Base-by-base conservation (phyloP, 2,797 vertebrate genomes). In the Phoebastria nigripes region DNA sequence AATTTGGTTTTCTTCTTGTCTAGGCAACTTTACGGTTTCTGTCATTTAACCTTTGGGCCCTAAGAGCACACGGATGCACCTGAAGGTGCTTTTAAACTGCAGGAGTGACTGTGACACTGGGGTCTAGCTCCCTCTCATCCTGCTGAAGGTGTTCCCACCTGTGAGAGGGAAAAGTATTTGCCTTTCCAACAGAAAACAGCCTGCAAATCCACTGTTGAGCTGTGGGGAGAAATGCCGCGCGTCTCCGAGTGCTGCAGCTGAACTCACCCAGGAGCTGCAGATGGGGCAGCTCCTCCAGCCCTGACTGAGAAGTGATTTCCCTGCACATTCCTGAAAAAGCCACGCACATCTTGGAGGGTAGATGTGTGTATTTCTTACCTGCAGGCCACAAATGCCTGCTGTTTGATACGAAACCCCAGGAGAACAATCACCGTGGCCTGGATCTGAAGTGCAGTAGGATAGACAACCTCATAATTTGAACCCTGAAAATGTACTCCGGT, bases 351-450 rank as follows among this genome's bases (percentile, higher is more conserved):
- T 37, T 28, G 8, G 28, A 72, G 3, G 6, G 7, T 7, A 72
- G n/a, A 47, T 42, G 8, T 35, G 20, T 44, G 21, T 66, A 12
- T 42, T 58, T 55, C 42, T 54, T 59, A 59, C 55, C 42, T 66
- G 21, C 10, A 66, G 31, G 47, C 9, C 42, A 42, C 28, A 87
- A n/a, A 52, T 37, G 5, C 33, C 16, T 85, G 31, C 25, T 67
- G 11, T 42, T 61, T 56, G 8, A 59, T 52, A 76, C 55, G 31
- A 70, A 83, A 66, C 5, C 52, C 9, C 35, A 33, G 29, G 21
- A 74, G 6, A 66, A 51, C 13, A 35, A 42, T 59, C 58, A 46
- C 9, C 0, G 0, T 58, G 31, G 17, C 9, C 28, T 29, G 16
- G 37, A 59, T 82, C 51, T 85, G 62, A 87, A 63, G 19, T 8